These are phyloP conservation scores for Emesis furor DNA, from an alignment of 2,888 invertebrate genomes.

Conservation along the genomic window DNA sequence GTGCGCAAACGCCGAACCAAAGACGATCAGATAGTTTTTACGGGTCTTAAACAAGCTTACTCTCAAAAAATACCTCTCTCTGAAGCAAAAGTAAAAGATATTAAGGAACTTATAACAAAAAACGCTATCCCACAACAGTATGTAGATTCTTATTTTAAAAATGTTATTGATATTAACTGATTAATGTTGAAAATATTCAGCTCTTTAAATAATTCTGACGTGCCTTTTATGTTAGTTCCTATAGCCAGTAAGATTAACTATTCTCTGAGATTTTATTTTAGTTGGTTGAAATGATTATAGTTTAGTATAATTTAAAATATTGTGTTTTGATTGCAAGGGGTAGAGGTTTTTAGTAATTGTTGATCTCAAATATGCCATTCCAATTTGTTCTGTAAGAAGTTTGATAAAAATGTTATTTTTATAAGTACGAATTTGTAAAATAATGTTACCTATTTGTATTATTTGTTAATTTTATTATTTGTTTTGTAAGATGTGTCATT, in stretches of 20 bases:
- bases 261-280: no score
- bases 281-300: no score
- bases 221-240: neutral
- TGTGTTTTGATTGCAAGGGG: no score
- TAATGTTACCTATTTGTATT: neutral
- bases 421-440: neutral
- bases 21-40: constrained; percentile 4
- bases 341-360: neutral
- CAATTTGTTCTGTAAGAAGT: constrained; percentile 8
- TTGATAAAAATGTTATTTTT: neutral
- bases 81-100: constrained; percentile 8
- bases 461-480: constrained; percentile 5
- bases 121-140: constrained; percentile 10
- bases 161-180: neutral
- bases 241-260: no score
- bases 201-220: constrained; percentile 10
- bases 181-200: neutral
- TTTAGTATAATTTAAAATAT: no score
- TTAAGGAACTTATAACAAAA: constrained; percentile 14
- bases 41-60: neutral
- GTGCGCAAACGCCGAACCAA: constrained; percentile 4
- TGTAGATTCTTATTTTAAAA: constrained; percentile 9
- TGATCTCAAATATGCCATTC: neutral
- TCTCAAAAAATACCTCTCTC: neutral
- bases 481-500: neutral